phyloP scores from a whole-genome alignment of 1,140 invertebrate genomes.

The Drosophila busckii region DNA sequence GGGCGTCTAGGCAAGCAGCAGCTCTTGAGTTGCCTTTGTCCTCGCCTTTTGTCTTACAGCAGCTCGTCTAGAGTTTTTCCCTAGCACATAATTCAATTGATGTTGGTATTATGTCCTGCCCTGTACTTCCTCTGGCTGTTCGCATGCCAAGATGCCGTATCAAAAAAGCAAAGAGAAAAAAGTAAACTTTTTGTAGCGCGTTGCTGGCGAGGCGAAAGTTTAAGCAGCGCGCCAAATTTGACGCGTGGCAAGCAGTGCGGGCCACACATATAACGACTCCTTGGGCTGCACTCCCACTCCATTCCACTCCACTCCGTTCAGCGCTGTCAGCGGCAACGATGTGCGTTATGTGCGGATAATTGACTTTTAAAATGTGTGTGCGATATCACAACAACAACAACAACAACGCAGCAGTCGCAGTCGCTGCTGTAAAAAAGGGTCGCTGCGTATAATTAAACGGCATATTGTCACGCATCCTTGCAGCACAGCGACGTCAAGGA shows the following conservation, averaged over 20 bases:
- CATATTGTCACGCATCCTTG: conserved; percentile 71
- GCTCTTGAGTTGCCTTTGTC: not conserved
- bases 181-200: conserved; percentile 66
- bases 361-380: conserved; percentile 76
- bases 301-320: not conserved
- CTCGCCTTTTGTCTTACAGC: conserved; percentile 6
- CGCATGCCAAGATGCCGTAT: conserved; percentile 48
- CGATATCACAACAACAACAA: conserved; percentile 60
- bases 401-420: conserved; percentile 16
- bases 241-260: conserved; percentile 53
- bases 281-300: not conserved
- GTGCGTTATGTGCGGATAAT: conserved; percentile 76
- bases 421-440: conserved; percentile 34
- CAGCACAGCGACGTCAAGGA: not conserved
- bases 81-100: conserved; percentile 13
- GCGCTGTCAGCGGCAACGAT: conserved; percentile 59
- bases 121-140: conserved; percentile 1
- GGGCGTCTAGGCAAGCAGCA: conserved; percentile 2
- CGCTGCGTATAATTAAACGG: conserved; percentile 70
- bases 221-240: conserved; percentile 57
- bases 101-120: not conserved
- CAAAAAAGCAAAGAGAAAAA: conserved; percentile 57
- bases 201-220: conserved; percentile 14
- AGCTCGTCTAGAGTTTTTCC: conserved; percentile 1
- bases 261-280: conserved; percentile 15